phyloP scores from a whole-genome alignment of 2,888 invertebrate species.

The Baccha elongata region DNA sequence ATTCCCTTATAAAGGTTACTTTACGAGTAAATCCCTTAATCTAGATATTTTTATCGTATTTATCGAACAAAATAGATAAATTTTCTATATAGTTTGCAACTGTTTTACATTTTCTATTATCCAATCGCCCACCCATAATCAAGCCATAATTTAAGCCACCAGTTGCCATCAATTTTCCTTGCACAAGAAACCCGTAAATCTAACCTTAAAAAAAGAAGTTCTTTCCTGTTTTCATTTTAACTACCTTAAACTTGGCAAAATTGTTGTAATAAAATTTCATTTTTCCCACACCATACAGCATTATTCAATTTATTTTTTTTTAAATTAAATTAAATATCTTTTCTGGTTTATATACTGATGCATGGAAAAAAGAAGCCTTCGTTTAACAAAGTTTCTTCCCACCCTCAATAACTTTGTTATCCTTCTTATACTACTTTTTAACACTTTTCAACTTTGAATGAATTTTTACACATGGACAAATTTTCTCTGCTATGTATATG shows the following conservation, averaged over 20 bases:
- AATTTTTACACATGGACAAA: background rate
- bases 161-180: slow-evolving; percentile 3
- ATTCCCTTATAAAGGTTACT: background rate
- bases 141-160: slow-evolving; percentile 5
- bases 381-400: background rate
- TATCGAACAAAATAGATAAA: background rate
- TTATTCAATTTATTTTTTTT: slow-evolving; percentile 65
- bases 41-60: background rate
- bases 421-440: slow-evolving; percentile 8
- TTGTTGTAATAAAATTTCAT: slow-evolving; percentile 49
- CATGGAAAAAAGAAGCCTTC: background rate
- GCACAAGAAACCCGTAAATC: background rate
- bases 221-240: slow-evolving; percentile 15
- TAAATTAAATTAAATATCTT: slow-evolving; percentile 63
- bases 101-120: no score
- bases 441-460: slow-evolving; percentile 17
- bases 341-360: background rate
- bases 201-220: slow-evolving; percentile 3
- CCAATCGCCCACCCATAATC: background rate
- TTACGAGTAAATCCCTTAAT: background rate
- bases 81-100: background rate
- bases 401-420: background rate
- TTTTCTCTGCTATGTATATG: background rate
- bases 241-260: slow-evolving; percentile 45
- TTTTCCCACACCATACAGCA: slow-evolving; percentile 11